Base-by-base conservation (phyloP, 1,140 invertebrate species). In the Anthonomus grandis region DNA sequence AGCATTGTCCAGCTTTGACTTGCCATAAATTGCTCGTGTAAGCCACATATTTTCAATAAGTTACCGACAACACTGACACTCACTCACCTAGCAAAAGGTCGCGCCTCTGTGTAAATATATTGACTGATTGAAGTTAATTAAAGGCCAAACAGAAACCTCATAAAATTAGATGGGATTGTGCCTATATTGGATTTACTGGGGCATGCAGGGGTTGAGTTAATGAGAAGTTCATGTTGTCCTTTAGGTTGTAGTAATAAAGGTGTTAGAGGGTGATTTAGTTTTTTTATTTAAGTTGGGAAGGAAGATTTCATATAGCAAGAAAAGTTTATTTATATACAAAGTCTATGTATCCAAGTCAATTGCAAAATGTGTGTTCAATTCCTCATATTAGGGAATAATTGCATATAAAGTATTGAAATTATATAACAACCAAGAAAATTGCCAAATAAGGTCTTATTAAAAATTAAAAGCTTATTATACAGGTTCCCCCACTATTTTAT, bases 1-100 rank as follows among this genome's bases (percentile, higher is more conserved):
- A n/a, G n/a, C n/a, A 55, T 66, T 59, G 22, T 65, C 64, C 27
- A 59, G 48, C 60, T 70, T 69, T 5, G 54, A 45, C 48, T 61
- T 61, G 23, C 8, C 21, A 12, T 42, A 46, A 31, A 61, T 24
- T 34, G 46, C 57, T 49, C 49, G 55, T 44, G 59, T 59, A 27
- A 64, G 59, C 63, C 63, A 64, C 63, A 64, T 64, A n/a, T 44
- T n/a, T 21, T 31, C 5, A 2, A 25, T 17, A 15, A 23, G 31
- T 19, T 17, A 21, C 22, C 22, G 5, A 34, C 24, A 10, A 41
- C 10, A 18, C 41, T 31, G 51, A 15, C 51, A 42, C 25, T 41
- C 10, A 51, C 41, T 39, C 21, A 18, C 23, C 18, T 45, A 23
- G 36, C n/a, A 34, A 45, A 44, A 8, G 13, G 4, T 10, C 15